Evolutionary conservation across 2,113 vertebrate species (phyloP).

Genomic region (Orientallactaga bullata): DNA sequence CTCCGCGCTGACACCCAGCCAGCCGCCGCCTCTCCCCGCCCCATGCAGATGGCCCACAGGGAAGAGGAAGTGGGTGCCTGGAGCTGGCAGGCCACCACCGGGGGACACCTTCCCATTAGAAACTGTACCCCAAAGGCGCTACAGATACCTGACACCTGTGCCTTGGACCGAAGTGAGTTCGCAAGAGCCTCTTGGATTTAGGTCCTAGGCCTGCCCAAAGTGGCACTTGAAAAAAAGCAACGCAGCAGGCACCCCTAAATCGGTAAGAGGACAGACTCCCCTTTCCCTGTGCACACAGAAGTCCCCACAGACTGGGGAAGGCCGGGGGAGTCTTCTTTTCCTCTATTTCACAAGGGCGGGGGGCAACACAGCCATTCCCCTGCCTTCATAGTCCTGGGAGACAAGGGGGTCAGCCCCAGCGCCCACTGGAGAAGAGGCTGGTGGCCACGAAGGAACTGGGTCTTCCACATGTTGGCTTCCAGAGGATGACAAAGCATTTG

Average conservation of each 20-base stretch:
- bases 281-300: background rate
- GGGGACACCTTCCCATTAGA: background rate
- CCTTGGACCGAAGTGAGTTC: background rate
- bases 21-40: background rate
- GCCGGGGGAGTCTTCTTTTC: background rate
- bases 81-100: background rate
- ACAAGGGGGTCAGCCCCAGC: background rate
- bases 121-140: background rate
- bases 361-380: background rate
- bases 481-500: background rate
- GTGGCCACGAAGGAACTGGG: background rate
- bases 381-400: background rate
- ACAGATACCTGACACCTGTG: background rate
- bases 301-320: background rate
- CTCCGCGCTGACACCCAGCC: constrained; percentile 30
- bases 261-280: background rate
- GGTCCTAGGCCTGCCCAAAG: background rate
- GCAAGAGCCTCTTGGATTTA: background rate
- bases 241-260: background rate
- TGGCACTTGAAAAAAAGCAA: background rate
- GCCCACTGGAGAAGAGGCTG: background rate
- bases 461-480: constrained; percentile 13
- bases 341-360: background rate
- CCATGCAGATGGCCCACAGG: background rate
- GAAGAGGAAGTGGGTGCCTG: background rate